Evolutionary conservation across 2,113 vertebrate species (phyloP), one percentile per base, ranked within the genome.

Genomic region (Callipepla californica): DNA sequence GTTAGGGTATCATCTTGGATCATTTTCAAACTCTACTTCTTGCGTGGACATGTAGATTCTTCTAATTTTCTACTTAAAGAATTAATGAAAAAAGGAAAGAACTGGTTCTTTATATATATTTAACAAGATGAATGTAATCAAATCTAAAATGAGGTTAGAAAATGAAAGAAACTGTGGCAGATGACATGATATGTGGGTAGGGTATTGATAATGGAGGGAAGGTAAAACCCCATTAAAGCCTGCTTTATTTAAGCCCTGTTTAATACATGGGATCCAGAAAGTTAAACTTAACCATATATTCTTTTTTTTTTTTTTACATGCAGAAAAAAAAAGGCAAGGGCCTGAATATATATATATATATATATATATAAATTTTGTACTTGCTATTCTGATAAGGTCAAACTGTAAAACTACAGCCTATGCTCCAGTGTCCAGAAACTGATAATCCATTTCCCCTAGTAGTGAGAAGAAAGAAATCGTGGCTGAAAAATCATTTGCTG

Each of bases 1-100:
- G 51, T 94, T 93, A 79, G 73, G 75, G 57, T 82, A 91, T 90
- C 23, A 34, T 83, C 61, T 89, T 93, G 90, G 87, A 86, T 80
- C 45, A 51, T 87, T 94, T 93, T 87, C 91, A 92, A 94, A 42
- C 62, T 92, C 42, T 53, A 66, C 51, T 78, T 83, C 40, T 48
- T 88, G 34, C 79, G 69, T 87, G 59, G 65, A 67, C 78, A 14
- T 48, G 61, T 51, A 87, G 47, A 66, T 84, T 68, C 77, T 84
- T 78, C 28, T 88, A 79, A 89, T 85, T 90, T 80, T 86, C 59
- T 81, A 68, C 65, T 84, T 34, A 87, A 91, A 91, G 30, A 85
- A 22, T 65, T 92, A 74, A 87, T 88, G 32, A 67, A 81, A 68
- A 21, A 73, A 89, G 63, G 44, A 47, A 80, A 36, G 28, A 73